Evolutionary conservation across 2,888 invertebrate species (phyloP).

Genomic region (Cryptus viduatorius): DNA sequence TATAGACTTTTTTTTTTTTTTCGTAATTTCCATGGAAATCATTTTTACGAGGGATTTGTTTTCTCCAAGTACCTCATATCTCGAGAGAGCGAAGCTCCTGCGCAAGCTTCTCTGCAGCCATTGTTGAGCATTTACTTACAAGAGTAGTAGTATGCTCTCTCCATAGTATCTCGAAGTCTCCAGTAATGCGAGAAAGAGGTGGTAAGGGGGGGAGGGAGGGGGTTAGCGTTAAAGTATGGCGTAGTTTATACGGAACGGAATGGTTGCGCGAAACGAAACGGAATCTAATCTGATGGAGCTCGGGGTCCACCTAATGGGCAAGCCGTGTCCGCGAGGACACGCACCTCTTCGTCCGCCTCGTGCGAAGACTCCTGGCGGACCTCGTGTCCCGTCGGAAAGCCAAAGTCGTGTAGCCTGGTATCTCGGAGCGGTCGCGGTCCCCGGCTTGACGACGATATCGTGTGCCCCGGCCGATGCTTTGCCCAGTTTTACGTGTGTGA

Average conservation of each 20-base stretch:
- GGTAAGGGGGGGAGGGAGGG: not conserved
- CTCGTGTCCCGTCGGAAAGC: conserved; percentile 77
- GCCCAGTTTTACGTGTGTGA: conserved; percentile 25
- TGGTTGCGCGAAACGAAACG: conserved; percentile 75
- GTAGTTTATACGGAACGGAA: conserved; percentile 66
- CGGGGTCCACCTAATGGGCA: conserved; percentile 84
- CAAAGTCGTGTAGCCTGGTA: conserved; percentile 79
- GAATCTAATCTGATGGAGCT: conserved; percentile 84
- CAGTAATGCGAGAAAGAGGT: conserved; percentile 27
- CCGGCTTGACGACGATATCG: conserved; percentile 71
- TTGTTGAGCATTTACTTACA: conserved; percentile 11
- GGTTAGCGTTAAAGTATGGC: conserved; percentile 34
- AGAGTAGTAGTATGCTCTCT: not conserved
- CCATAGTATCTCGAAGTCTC: not conserved
- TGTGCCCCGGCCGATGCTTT: conserved; percentile 44
- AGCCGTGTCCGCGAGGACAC: conserved; percentile 84
- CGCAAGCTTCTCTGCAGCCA: not conserved
- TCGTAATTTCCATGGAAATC: not conserved
- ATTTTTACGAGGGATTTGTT: not conserved
- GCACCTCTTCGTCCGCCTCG: conserved; percentile 76
- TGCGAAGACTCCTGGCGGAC: conserved; percentile 66
- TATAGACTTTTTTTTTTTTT: no score
- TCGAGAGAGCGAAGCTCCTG: not conserved
- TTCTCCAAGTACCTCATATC: not conserved
- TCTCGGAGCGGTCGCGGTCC: conserved; percentile 61